Evolutionary conservation across 2,888 invertebrate genomes (phyloP).

Genomic region (Rapana venosa): DNA sequence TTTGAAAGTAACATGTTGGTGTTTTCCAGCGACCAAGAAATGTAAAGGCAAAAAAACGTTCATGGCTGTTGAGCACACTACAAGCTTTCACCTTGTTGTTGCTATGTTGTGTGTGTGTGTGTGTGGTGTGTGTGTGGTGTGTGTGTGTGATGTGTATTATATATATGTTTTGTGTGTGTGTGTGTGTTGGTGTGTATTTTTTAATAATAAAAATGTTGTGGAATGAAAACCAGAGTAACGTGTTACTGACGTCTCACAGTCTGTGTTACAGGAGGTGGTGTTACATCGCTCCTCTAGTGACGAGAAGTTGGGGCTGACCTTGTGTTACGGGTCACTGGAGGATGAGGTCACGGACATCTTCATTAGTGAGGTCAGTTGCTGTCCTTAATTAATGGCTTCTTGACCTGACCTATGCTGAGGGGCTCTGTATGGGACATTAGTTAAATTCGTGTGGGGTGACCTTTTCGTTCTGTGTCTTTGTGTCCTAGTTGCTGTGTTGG

Average conservation of each 20-base stretch:
- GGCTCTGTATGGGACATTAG: too few species aligned
- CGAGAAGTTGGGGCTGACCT: slow-evolving; percentile 84
- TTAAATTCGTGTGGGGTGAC: too few species aligned
- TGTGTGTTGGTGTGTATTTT: neutral
- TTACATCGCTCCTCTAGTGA: slow-evolving; percentile 82
- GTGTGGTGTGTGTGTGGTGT: slow-evolving; percentile 13
- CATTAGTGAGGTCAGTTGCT: slow-evolving; percentile 82
- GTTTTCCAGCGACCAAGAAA: neutral
- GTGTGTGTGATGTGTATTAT: neutral
- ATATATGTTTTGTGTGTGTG: neutral
- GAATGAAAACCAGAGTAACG: neutral
- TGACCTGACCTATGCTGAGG: too few species aligned
- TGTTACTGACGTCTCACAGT: neutral
- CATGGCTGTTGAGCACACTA: too few species aligned
- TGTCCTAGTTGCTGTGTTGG: neutral
- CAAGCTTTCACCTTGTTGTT: too few species aligned
- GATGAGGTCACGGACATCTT: slow-evolving; percentile 84
- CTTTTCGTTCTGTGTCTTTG: neutral
- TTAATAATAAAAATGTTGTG: neutral
- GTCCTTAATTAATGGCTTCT: too few species aligned
- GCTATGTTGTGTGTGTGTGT: neutral
- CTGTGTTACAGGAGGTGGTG: slow-evolving; percentile 83
- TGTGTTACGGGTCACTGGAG: slow-evolving; percentile 84
- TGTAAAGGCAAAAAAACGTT: neutral
- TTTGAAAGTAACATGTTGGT: neutral